phyloP scores from a whole-genome alignment of 2,888 invertebrate genomes.

The Dorcus parallelipipedus region DNA sequence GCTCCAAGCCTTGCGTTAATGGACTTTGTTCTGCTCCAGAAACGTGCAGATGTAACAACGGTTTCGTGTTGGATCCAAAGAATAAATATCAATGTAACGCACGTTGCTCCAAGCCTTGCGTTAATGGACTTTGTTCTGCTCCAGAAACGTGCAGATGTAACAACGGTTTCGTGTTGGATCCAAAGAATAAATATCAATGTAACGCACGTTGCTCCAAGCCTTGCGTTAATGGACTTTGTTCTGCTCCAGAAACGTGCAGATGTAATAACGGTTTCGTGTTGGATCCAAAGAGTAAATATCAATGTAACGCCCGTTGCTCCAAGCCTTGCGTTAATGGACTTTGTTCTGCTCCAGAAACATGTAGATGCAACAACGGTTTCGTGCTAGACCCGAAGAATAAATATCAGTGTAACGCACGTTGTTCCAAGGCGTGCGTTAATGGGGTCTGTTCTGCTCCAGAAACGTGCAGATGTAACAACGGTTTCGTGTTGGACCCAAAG shows the following conservation, averaged over 20 bases:
- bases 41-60: constrained; percentile 15
- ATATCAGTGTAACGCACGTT: constrained; percentile 21
- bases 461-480: constrained; percentile 19
- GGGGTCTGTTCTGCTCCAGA: constrained; percentile 20
- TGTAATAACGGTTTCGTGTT: constrained; percentile 3
- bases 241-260: constrained; percentile 34
- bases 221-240: constrained; percentile 46
- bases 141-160: constrained; percentile 24
- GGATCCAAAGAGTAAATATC: constrained; percentile 16
- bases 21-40: constrained; percentile 11
- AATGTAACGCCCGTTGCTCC: constrained; percentile 21
- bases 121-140: constrained; percentile 26
- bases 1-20: constrained; percentile 42
- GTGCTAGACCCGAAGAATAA: constrained; percentile 5
- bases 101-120: constrained; percentile 24
- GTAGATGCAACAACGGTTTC: constrained; percentile 13
- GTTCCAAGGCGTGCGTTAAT: constrained; percentile 17
- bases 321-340: constrained; percentile 17
- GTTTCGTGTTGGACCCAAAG: constrained; percentile 15
- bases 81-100: constrained; percentile 29
- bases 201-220: constrained; percentile 29
- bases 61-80: constrained; percentile 21
- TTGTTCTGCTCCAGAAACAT: constrained; percentile 22
- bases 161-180: constrained; percentile 11
- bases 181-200: constrained; percentile 36